phyloP scores from a whole-genome alignment of 2,888 invertebrate species.

The Epistrophe eligans region DNA sequence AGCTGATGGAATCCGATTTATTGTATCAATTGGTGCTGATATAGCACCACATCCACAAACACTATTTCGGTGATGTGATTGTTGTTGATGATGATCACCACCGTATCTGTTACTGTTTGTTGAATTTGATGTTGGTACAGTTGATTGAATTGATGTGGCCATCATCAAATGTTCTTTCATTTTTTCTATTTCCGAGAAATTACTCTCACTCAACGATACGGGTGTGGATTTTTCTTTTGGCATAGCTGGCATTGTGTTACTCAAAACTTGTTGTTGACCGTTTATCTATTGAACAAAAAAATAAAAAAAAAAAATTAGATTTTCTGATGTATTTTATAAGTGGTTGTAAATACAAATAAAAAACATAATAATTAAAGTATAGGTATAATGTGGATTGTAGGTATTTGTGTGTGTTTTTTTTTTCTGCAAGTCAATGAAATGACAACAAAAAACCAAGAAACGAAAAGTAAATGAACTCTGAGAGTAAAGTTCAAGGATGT shows the following conservation, averaged over 20 bases:
- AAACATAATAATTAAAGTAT: too few relatives aligned
- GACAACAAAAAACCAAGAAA: constrained; percentile 21
- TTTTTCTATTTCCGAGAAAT: constrained; percentile 80
- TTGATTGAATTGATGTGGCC: constrained; percentile 73
- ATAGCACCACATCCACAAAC: constrained; percentile 79
- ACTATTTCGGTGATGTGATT: constrained; percentile 77
- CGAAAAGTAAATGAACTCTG: constrained; percentile 44
- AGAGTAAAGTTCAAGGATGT: constrained; percentile 66
- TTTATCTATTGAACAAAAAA: constrained; percentile 78
- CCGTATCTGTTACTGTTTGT: constrained; percentile 71
- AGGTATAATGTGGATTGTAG: too few relatives aligned
- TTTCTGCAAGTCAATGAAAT: constrained; percentile 43
- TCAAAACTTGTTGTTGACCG: constrained; percentile 79
- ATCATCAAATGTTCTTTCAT: constrained; percentile 79
- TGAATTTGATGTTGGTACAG: constrained; percentile 72
- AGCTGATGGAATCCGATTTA: constrained; percentile 62
- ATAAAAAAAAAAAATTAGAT: constrained; percentile 8
- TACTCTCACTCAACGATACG: constrained; percentile 81
- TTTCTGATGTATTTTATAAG: constrained; percentile 11
- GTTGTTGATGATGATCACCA: constrained; percentile 75
- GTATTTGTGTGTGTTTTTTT: neutral
- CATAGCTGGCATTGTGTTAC: constrained; percentile 83
- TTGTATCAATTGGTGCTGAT: constrained; percentile 77
- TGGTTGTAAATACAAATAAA: too few relatives aligned
- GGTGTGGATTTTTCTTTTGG: constrained; percentile 83